These are phyloP conservation scores for Eptesicus fuscus DNA, from an alignment of 2,113 vertebrate species.

Conservation along the genomic window DNA sequence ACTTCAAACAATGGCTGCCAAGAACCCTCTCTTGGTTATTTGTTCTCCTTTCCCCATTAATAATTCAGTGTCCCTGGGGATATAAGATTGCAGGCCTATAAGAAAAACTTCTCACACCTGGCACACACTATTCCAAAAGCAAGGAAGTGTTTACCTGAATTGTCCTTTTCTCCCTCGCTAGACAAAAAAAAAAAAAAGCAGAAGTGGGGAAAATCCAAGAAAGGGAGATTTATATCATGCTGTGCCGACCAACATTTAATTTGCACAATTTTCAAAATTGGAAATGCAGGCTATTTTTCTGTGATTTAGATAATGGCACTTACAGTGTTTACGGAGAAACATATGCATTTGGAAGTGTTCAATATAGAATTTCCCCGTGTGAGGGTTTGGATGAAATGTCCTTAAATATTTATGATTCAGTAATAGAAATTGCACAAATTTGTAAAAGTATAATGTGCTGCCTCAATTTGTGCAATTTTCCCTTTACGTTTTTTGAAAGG, in stretches of 20 bases:
- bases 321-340: constrained; percentile 43
- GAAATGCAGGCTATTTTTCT: constrained; percentile 47
- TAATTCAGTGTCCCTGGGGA: constrained; percentile 29
- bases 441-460: constrained; percentile 1
- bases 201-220: not conserved
- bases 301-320: constrained; percentile 51
- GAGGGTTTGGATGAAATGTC: not conserved
- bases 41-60: constrained; percentile 58
- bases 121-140: constrained; percentile 7
- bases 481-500: constrained; percentile 2
- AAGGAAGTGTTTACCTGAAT: not conserved
- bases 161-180: not conserved
- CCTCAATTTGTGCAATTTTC: constrained; percentile 16
- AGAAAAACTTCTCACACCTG: constrained; percentile 56
- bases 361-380: constrained; percentile 33
- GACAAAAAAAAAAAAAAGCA: constrained; percentile 8
- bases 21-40: constrained; percentile 60
- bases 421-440: constrained; percentile 60
- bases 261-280: constrained; percentile 50
- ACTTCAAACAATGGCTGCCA: constrained; percentile 57
- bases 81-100: constrained; percentile 47
- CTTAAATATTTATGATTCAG: constrained; percentile 67
- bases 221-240: not conserved
- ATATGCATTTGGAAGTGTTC: constrained; percentile 16
- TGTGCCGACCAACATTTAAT: constrained; percentile 53